Conservation (phyloP, 2,797 vertebrate genomes). For the Poecilia gillii region DNA sequence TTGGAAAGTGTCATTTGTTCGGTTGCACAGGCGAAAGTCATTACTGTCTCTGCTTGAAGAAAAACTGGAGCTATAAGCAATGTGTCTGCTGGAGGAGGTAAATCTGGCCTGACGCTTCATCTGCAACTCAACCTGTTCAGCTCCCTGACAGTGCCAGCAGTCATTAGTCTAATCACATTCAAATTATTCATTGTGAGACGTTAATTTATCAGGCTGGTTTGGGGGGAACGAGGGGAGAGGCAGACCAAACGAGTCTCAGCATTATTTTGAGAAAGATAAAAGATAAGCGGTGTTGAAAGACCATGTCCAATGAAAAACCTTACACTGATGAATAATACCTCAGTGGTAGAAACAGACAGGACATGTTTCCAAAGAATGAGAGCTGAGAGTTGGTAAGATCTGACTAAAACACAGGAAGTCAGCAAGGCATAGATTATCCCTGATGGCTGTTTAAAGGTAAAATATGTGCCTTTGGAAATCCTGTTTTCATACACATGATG, state of each 20-base stretch:
- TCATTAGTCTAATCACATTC: slow-evolving; percentile 68
- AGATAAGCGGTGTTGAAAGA: slow-evolving; percentile 1
- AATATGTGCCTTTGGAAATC: background rate
- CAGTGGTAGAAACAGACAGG: background rate
- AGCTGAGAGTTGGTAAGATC: background rate
- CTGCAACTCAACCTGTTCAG: slow-evolving; percentile 60
- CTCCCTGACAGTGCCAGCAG: slow-evolving; percentile 54
- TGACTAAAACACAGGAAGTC: slow-evolving; percentile 32
- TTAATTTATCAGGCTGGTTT: slow-evolving; percentile 47
- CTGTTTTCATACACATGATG: slow-evolving; percentile 28
- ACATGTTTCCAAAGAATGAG: slow-evolving; percentile 6
- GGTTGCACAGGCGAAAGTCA: background rate
- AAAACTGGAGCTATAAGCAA: slow-evolving; percentile 5
- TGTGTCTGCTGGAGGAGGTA: slow-evolving; percentile 18
- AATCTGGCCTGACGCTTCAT: slow-evolving; percentile 47
- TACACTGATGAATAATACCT: slow-evolving; percentile 25
- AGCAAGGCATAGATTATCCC: slow-evolving; percentile 14
- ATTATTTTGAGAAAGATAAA: slow-evolving; percentile 3
- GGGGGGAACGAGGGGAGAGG: slow-evolving; percentile 8
- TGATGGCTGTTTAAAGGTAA: background rate
- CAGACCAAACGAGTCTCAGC: slow-evolving; percentile 1
- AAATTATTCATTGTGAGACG: slow-evolving; percentile 56
- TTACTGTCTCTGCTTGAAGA: slow-evolving; percentile 25
- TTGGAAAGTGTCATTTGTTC: slow-evolving; percentile 6
- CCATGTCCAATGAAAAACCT: background rate